A percentile compares a stretch with the other conserved stretches of the same genome.
Evolutionary conservation across 1,140 invertebrate species (phyloP).

Genomic region (Phthorimaea operculella): DNA sequence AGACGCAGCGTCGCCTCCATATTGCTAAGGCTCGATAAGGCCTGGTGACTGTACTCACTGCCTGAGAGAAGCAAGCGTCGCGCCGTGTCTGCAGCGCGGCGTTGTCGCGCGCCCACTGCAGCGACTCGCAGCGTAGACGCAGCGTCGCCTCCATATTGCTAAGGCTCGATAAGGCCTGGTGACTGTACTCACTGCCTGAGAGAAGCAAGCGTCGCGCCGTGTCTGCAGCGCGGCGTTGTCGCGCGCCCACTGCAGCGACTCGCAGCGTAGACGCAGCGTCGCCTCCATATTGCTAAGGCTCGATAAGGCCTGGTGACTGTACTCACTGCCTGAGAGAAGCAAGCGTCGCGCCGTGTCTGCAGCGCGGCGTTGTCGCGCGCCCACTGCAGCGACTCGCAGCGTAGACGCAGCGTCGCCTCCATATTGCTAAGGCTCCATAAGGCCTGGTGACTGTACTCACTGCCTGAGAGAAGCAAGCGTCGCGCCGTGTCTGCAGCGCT

Average conservation of each 20-base stretch:
- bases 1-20: conserved; percentile 89
- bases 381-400: conserved; percentile 72
- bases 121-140: conserved; percentile 72
- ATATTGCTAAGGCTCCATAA: too few relatives aligned
- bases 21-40: too few relatives aligned
- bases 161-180: too few relatives aligned
- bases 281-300: conserved; percentile 73
- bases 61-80: conserved; percentile 93
- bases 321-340: conserved; percentile 91
- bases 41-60: too few relatives aligned
- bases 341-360: conserved; percentile 84
- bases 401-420: conserved; percentile 83
- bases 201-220: conserved; percentile 90
- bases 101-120: conserved; percentile 74
- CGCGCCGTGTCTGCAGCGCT: conserved; percentile 77
- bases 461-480: conserved; percentile 93
- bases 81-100: conserved; percentile 78
- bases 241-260: conserved; percentile 72
- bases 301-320: background rate
- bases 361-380: conserved; percentile 73
- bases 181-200: conserved; percentile 88
- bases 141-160: conserved; percentile 91
- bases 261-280: conserved; percentile 81
- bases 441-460: conserved; percentile 65
- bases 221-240: conserved; percentile 74